Evolutionary conservation across 2,113 vertebrate genomes (phyloP).

Genomic region (Gymnogyps californianus): DNA sequence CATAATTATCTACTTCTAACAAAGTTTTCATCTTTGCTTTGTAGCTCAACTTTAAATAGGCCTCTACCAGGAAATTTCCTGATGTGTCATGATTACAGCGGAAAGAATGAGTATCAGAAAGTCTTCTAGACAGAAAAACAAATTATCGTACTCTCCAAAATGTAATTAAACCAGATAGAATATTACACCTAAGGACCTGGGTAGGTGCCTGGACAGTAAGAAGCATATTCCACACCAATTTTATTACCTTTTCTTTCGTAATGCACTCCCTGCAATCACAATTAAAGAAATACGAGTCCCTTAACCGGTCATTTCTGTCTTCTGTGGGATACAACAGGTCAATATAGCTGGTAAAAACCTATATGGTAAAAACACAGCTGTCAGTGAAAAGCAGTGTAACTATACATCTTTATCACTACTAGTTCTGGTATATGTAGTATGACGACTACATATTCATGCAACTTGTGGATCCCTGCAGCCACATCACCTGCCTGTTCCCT

Average conservation of each 20-base stretch:
- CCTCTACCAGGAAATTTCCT: neutral
- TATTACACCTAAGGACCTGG: neutral
- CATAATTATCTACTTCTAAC: neutral
- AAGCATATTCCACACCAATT: neutral
- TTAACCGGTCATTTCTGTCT: conserved; percentile 86
- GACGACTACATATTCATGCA: neutral
- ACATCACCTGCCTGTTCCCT: neutral
- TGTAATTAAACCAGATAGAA: neutral
- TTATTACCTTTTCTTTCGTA: conserved; percentile 81
- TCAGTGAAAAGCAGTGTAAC: neutral
- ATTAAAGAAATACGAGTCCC: conserved; percentile 90
- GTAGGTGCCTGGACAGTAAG: neutral
- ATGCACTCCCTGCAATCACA: conserved; percentile 89
- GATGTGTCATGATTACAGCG: neutral
- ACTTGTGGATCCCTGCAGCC: neutral
- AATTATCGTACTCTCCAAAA: neutral
- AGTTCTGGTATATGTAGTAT: neutral
- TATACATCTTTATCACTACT: neutral
- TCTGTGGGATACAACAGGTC: conserved; percentile 93
- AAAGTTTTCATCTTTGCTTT: neutral
- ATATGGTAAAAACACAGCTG: neutral
- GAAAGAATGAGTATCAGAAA: conserved; percentile 1
- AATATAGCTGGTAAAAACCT: conserved; percentile 97
- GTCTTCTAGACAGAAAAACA: neutral
- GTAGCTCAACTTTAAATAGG: neutral